phyloP scores from a whole-genome alignment of 1,140 invertebrate species.

The Paraescarpia echinospica region DNA sequence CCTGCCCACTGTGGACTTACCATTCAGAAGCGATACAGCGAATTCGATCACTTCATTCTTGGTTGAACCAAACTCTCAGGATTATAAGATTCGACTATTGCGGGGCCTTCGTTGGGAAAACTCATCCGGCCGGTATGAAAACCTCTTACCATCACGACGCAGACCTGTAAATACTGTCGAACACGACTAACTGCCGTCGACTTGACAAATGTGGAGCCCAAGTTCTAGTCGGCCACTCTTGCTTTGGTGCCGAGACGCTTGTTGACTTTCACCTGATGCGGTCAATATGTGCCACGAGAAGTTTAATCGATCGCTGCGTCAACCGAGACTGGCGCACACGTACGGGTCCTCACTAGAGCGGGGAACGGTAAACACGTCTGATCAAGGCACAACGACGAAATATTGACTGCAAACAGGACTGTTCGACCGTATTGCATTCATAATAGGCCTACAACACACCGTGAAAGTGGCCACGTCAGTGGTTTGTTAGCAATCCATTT shows the following conservation, averaged over 20 bases:
- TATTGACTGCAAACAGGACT: background rate
- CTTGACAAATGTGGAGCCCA: background rate
- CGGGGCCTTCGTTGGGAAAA: background rate
- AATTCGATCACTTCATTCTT: background rate
- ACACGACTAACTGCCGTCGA: background rate
- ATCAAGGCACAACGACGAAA: background rate
- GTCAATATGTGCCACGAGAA: background rate
- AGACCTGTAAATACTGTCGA: background rate
- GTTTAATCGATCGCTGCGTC: background rate
- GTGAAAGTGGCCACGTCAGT: background rate
- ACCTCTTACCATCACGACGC: background rate
- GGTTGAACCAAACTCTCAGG: background rate
- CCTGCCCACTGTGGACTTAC: background rate
- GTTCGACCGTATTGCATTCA: background rate
- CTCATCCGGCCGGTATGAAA: background rate
- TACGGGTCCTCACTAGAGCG: too few species aligned
- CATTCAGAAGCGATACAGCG: background rate
- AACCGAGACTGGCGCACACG: background rate
- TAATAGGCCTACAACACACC: background rate
- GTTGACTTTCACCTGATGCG: background rate
- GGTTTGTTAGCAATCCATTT: background rate
- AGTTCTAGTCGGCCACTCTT: background rate
- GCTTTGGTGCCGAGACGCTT: background rate
- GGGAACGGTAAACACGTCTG: background rate
- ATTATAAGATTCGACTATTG: background rate